phyloP scores from a whole-genome alignment of 2,113 vertebrate genomes.

The Lasiurus borealis region DNA sequence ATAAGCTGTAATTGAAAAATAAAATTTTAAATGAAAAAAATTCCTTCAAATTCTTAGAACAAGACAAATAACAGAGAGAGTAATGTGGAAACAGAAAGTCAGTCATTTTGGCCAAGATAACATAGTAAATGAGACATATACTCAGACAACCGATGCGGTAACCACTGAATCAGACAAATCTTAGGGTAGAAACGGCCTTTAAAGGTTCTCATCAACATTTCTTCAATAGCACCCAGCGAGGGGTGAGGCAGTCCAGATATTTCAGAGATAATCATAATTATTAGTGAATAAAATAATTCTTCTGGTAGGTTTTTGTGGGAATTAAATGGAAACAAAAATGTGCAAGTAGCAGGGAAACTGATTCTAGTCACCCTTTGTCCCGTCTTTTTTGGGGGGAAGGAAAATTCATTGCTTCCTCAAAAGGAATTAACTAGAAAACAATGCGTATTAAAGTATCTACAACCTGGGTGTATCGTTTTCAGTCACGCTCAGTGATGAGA shows the following conservation, averaged over 20 bases:
- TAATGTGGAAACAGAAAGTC: constrained; percentile 31
- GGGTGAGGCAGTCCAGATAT: neutral
- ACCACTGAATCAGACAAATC: neutral
- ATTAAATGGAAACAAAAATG: neutral
- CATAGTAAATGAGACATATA: neutral
- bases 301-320: neutral
- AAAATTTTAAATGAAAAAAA: neutral
- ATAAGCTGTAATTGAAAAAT: neutral
- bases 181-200: neutral
- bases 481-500: neutral
- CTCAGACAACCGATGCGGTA: neutral
- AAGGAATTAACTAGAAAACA: neutral
- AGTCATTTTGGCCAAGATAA: constrained; percentile 52
- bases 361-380: neutral
- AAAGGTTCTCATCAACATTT: constrained; percentile 1
- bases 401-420: constrained; percentile 36
- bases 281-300: neutral
- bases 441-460: neutral
- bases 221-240: neutral
- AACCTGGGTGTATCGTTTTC: neutral
- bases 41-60: neutral
- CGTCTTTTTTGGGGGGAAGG: neutral
- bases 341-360: neutral
- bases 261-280: neutral
- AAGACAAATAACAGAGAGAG: constrained; percentile 49